Base-by-base conservation (phyloP, 2,797 vertebrate genomes). In the Botia kubotai region DNA sequence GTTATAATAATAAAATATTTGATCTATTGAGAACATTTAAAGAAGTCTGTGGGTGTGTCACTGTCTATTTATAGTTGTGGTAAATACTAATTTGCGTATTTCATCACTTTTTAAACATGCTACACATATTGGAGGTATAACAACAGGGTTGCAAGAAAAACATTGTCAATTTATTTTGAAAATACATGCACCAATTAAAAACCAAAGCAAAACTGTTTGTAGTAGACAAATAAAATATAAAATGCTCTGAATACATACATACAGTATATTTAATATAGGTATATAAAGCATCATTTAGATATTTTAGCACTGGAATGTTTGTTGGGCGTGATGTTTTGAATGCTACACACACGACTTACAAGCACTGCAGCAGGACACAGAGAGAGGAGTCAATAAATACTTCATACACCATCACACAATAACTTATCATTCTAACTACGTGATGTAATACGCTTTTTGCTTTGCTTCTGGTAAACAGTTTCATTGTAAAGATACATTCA, bases 371-470 rank as follows among this genome's bases (percentile, higher is more conserved):
- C 39, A 39, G 4, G 39, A 39, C 39, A 39, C 39, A 39, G 39
- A 43, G 6, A 43, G 6, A 43, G 10, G 39, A 43, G 39, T 43
- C 39, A 43, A 43, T 43, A 43, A 43, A 43, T 43, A 95, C 93
- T 91, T 91, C 58, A 86, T 91, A 94, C 95, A 97, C 95, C 36
- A 43, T 43, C 39, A 43, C 7, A 43, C 39, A 43, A 8, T 43
- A 43, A 43, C 94, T 95, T 95, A 86, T 93, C 90, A n/a, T n/a
- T n/a, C n/a, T n/a, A n/a, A n/a, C n/a, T n/a, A n/a, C 91, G 93
- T 90, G 91, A 90, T 89, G 93, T 94, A 90, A 95, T 89, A 85
- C 81, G 88, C 79, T 88, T 75, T 75, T 16, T 75, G 80, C 89
- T 93, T 93, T 93, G 89, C 94, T 95, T 94, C 29, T 29, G 29